These are phyloP conservation scores for Jaculus jaculus DNA, from an alignment of 2,113 vertebrate species.

Conservation along the genomic window DNA sequence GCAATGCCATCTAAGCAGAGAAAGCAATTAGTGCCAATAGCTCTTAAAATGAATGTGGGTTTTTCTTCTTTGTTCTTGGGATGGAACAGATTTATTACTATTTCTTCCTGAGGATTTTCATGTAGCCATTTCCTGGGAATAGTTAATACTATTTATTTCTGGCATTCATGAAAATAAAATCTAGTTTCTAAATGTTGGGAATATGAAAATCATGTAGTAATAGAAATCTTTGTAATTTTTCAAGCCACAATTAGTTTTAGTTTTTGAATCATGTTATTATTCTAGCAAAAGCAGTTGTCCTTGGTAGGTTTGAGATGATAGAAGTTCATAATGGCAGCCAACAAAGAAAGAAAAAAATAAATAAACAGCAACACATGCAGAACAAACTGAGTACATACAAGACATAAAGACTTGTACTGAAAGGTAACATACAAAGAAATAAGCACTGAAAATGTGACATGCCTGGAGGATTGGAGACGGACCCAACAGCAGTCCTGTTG, in stretches of 20 bases:
- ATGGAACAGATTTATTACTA: neutral
- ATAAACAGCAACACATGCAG: conserved; percentile 9
- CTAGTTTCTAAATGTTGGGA: neutral
- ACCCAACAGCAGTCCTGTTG: conserved; percentile 65
- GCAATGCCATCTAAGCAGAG: neutral
- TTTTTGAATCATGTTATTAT: neutral
- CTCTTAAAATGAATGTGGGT: neutral
- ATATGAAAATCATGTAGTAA: neutral
- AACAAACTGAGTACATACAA: conserved; percentile 61
- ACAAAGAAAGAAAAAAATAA: neutral
- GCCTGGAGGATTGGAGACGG: conserved; percentile 76
- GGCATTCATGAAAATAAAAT: conserved; percentile 33
- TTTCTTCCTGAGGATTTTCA: neutral
- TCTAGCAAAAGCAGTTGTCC: conserved; percentile 59
- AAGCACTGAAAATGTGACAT: conserved; percentile 79
- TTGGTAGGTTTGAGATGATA: conserved; percentile 56
- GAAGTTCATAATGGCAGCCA: conserved; percentile 28
- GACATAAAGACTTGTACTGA: conserved; percentile 72
- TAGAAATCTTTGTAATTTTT: neutral
- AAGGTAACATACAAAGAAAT: conserved; percentile 76
- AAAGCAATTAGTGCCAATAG: neutral
- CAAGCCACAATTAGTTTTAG: conserved; percentile 24
- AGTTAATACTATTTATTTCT: neutral
- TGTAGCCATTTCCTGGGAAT: neutral
- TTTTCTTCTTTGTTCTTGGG: neutral